A percentile compares a stretch with the other conserved stretches of the same genome.
phyloP scores from a whole-genome alignment of 2,113 vertebrate genomes.

The Collichthys lucidus region DNA sequence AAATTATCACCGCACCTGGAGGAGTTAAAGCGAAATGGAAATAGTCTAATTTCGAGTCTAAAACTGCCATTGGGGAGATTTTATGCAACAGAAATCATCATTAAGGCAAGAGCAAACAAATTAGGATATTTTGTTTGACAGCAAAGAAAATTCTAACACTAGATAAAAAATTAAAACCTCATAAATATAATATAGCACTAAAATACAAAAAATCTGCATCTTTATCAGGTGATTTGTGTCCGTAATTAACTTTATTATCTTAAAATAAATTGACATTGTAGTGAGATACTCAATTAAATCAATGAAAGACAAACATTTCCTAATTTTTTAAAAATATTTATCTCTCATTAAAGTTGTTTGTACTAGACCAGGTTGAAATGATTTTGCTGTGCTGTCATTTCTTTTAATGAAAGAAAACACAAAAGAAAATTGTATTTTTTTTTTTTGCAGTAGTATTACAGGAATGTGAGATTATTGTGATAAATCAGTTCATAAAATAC shows the following conservation, averaged over 20 bases:
- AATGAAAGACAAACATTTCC: neutral
- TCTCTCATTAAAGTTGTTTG: neutral
- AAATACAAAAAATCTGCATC: neutral
- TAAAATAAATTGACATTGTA: neutral
- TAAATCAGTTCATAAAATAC: constrained; percentile 8
- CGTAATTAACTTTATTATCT: neutral
- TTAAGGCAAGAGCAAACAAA: neutral
- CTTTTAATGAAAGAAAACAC: neutral
- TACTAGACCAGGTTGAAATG: neutral
- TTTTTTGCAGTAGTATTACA: neutral
- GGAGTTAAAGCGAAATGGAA: constrained; percentile 41
- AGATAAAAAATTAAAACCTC: neutral
- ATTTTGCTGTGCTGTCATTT: neutral
- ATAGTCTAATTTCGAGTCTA: neutral
- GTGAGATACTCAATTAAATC: neutral
- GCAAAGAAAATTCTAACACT: neutral
- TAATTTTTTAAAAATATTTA: neutral
- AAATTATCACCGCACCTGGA: constrained; percentile 58
- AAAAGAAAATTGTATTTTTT: neutral
- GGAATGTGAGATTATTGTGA: neutral
- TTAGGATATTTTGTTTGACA: neutral
- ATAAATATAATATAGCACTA: neutral
- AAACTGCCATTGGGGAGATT: neutral
- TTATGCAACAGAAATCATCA: neutral
- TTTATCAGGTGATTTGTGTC: neutral